Base-by-base conservation (phyloP, 2,888 invertebrate species). In the Drosophila siamana region DNA sequence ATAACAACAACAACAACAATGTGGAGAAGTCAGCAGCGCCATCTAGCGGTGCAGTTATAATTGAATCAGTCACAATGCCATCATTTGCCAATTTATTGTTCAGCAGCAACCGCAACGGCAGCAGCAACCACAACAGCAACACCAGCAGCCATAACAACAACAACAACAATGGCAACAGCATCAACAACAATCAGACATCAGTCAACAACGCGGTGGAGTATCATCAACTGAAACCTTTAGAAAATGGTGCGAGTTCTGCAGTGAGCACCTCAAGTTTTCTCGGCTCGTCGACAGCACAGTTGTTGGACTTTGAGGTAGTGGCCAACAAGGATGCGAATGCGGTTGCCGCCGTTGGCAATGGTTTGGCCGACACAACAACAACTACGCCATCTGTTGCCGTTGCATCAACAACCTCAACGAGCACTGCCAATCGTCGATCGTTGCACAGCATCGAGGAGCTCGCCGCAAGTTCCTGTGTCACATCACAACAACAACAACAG, bases 401-500 rank as follows among this genome's bases (percentile, higher is more conserved):
- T 30, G 30, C 55, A 33, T 26, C 60, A 22, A 50, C 59, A 44
- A 57, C 62, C 59, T 60, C 68, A 67, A 62, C 56, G 57, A 65
- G 44, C 60, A 64, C 63, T 59, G 64, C 55, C 57, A 69, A 73
- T 65, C 63, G 84, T 41, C 73, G 77, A 48, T 81, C 80, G 11
- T 52, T 88, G 72, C 88, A 90, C 50, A 86, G 79, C 71, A 88
- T 88, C 54, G 89, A 86, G 38, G 90, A 88, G 54, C 61, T 85
- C 41, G 86, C 85, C 7, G 79, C 83, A 43, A 86, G 79, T 67
- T 88, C 90, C 15, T 83, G 86, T 74, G 59, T 66, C 51, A 64
- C 77, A 55, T 41, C 46, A 60, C 60, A 46, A 43, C 19, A 15
- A 40, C 63, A 63, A 51, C 73, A 77, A 13, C 68, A 75, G 6